These are phyloP conservation scores for Dromiciops gliroides DNA, from an alignment of 2,113 vertebrate species.

Conservation along the genomic window DNA sequence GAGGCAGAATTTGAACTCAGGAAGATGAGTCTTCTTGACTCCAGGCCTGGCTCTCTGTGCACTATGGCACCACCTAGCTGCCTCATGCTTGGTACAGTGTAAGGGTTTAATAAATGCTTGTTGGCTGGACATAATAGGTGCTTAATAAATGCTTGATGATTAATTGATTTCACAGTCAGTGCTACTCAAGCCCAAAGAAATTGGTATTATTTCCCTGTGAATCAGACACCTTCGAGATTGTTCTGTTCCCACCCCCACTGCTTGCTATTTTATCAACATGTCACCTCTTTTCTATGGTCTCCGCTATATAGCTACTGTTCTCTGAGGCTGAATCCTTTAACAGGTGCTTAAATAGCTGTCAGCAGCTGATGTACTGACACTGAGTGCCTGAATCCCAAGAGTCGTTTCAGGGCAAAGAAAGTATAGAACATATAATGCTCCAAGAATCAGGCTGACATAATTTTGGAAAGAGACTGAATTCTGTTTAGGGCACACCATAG, in stretches of 20 bases:
- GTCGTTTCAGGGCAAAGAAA: conserved; percentile 27
- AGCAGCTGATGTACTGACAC: neutral
- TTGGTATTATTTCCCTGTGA: neutral
- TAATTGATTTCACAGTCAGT: neutral
- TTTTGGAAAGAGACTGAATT: neutral
- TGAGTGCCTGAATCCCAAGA: conserved; percentile 25
- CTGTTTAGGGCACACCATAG: neutral
- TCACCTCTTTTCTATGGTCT: neutral
- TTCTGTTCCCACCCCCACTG: neutral
- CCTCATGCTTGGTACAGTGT: neutral
- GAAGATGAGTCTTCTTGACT: neutral
- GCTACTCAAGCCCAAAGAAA: neutral
- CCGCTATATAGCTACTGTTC: neutral
- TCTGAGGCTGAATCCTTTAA: neutral
- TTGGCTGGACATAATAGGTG: neutral
- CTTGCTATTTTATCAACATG: neutral
- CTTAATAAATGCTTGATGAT: neutral
- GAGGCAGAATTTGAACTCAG: neutral
- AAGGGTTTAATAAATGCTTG: neutral
- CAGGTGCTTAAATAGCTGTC: conserved; percentile 45
- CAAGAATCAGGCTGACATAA: neutral
- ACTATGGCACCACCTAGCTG: neutral
- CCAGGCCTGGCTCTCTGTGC: neutral
- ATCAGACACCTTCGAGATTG: neutral
- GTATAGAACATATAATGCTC: neutral